phyloP scores from a whole-genome alignment of 37 sponge, comb jelly and placozoan genomes.

The Beroe forskalii region DNA sequence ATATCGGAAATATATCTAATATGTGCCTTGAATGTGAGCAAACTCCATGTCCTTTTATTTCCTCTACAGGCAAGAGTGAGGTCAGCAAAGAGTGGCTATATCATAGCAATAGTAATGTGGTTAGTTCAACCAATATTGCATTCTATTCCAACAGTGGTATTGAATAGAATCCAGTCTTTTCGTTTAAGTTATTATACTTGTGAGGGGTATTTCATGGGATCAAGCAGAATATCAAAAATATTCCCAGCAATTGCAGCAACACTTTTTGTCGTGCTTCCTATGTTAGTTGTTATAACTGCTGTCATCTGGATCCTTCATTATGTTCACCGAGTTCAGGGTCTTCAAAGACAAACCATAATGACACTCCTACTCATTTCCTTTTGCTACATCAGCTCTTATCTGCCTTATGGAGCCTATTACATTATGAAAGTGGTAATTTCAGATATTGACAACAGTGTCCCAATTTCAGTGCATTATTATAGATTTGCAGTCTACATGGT shows the following conservation, averaged over 20 bases:
- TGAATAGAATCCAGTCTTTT: not conserved
- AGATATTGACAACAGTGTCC: not conserved
- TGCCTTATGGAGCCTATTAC: slow-evolving; percentile 8
- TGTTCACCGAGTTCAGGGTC: not conserved
- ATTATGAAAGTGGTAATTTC: not conserved
- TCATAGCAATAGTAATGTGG: not conserved
- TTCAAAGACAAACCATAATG: not conserved
- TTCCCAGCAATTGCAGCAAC: not conserved
- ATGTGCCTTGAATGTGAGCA: slow-evolving; percentile 11
- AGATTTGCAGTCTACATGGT: slow-evolving; percentile 1
- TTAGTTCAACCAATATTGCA: not conserved
- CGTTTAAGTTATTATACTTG: not conserved
- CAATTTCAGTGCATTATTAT: not conserved
- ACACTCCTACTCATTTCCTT: not conserved
- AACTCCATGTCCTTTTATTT: not conserved
- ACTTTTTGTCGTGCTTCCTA: not conserved
- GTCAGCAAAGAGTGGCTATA: not conserved
- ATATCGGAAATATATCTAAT: slow-evolving; percentile 27
- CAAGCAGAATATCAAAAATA: not conserved
- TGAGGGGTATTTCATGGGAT: slow-evolving; percentile 19
- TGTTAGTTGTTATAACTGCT: not conserved
- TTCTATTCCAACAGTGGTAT: not conserved
- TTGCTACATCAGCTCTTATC: slow-evolving; percentile 10
- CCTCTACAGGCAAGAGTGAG: slow-evolving; percentile 4
- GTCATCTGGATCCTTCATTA: not conserved